Percentiles rank a stretch among this genome's conserved stretches.
phyloP scores from a whole-genome alignment of 2,113 vertebrate genomes.

The Vimba vimba region DNA sequence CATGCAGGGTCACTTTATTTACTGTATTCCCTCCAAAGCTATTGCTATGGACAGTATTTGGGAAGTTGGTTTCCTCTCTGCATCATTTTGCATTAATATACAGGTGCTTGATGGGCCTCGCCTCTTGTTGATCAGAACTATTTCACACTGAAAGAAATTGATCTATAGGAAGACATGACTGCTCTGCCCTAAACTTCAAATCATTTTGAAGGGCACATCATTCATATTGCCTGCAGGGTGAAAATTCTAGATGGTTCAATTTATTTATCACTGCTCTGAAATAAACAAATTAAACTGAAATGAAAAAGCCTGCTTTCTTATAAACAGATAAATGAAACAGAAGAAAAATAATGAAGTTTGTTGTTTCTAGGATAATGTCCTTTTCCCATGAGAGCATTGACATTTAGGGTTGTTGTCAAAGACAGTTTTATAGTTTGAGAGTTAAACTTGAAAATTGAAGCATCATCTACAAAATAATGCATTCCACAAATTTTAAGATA shows the following conservation, averaged over 20 bases:
- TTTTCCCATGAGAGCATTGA: background rate
- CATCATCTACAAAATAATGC: background rate
- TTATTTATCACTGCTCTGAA: conserved; percentile 22
- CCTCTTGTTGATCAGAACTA: conserved; percentile 36
- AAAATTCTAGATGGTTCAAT: conserved; percentile 2
- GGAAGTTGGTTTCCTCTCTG: background rate
- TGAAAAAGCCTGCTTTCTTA: conserved; percentile 3
- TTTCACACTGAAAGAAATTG: conserved; percentile 30
- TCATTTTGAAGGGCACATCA: conserved; percentile 47
- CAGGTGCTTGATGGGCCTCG: conserved; percentile 32
- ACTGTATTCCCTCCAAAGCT: background rate
- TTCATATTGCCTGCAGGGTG: background rate
- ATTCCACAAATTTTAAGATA: background rate
- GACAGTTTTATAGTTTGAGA: background rate
- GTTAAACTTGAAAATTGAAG: background rate
- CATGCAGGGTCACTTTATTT: conserved; percentile 17
- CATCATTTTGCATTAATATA: conserved; percentile 40
- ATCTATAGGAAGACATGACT: conserved; percentile 4
- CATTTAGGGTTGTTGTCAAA: conserved; percentile 1
- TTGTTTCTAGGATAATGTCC: background rate
- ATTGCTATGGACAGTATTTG: background rate
- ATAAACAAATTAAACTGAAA: conserved; percentile 40
- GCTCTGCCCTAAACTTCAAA: conserved; percentile 26
- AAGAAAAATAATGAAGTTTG: background rate
- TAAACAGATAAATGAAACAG: conserved; percentile 22